Base-by-base conservation (phyloP, 2,113 vertebrate genomes). In the Thunnus thynnus region DNA sequence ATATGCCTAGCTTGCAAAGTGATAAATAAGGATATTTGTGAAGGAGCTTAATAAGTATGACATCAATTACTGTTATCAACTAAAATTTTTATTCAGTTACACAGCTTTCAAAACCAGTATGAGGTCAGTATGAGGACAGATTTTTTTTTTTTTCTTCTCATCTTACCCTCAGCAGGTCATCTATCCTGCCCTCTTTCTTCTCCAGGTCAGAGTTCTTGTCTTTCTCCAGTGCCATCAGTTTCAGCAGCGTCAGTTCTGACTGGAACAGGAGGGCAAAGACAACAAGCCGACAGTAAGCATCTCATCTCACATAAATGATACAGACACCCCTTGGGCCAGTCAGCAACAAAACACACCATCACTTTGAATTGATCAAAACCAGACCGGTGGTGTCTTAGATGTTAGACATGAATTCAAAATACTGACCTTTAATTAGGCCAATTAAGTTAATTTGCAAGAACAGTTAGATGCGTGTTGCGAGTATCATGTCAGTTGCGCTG, bases 121-220 rank as follows among this genome's bases (percentile, higher is more conserved):
- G 36, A 41, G 36, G 0, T 41, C 36, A 41, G 36, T 41, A 2
- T 41, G 36, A 41, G 8, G 36, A 41, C 46, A 64, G 1, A 76
- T n/a, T 41, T 58, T 0, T 41, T 14, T 46, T 52, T 75, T 46
- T 62, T 50, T 13, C 18, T 3, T 48, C 22, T 70, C 5, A 1
- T 81, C 96, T 96, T 93, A 99, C 98, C 96, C 97, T 95, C 95
- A 99, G 66, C 77, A 99, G 95, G 90, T 98, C 98, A 74, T 99
- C 97, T 95, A 99, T 99, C 86, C 97, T 95, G 52, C 97, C 97
- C 86, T 99, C 98, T 81, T 98, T 99, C 95, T 98, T 98, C 93
- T 98, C 97, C 92, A 99, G 95, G 91, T 99, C 97, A 74, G 97
- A 98, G 93, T 96, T 97, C 92, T 99, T 98, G 94, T 92, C 96